Percentiles rank a stretch among this genome's conserved stretches.
These are phyloP conservation scores for Psittacara wagleri DNA, from an alignment of 2,113 vertebrate species.

Conservation along the genomic window DNA sequence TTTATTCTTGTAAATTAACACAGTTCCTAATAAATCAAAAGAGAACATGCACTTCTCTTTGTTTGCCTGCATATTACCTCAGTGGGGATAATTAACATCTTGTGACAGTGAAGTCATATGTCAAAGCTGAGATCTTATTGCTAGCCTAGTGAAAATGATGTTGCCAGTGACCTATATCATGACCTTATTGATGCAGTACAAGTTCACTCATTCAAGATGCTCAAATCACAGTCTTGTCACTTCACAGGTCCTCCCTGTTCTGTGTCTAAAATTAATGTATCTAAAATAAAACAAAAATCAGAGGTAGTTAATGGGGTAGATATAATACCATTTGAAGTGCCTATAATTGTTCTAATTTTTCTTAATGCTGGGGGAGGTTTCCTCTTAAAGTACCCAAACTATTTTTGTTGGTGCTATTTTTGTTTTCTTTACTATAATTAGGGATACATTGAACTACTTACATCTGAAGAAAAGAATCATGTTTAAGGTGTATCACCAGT, in stretches of 20 bases:
- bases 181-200: slow-evolving; percentile 38
- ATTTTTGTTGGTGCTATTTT: not conserved
- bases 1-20: slow-evolving; percentile 64
- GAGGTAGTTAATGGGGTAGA: not conserved
- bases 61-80: slow-evolving; percentile 43
- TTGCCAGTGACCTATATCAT: slow-evolving; percentile 35
- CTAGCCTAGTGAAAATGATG: slow-evolving; percentile 36
- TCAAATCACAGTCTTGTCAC: not conserved
- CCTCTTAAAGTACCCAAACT: not conserved
- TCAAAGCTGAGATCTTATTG: slow-evolving; percentile 40
- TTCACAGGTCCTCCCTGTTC: not conserved
- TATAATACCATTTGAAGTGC: not conserved
- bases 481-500: not conserved
- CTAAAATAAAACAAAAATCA: not conserved
- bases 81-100: slow-evolving; percentile 51
- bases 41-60: not conserved
- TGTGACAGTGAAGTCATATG: slow-evolving; percentile 50
- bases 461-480: not conserved
- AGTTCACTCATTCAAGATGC: slow-evolving; percentile 18
- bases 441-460: not conserved
- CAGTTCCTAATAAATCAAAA: slow-evolving; percentile 55
- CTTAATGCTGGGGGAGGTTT: not conserved
- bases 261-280: not conserved
- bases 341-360: not conserved
- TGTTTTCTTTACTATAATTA: not conserved